phyloP scores from a whole-genome alignment of 92 coral and sea anemone genomes.

The Zoanthus sociatus region DNA sequence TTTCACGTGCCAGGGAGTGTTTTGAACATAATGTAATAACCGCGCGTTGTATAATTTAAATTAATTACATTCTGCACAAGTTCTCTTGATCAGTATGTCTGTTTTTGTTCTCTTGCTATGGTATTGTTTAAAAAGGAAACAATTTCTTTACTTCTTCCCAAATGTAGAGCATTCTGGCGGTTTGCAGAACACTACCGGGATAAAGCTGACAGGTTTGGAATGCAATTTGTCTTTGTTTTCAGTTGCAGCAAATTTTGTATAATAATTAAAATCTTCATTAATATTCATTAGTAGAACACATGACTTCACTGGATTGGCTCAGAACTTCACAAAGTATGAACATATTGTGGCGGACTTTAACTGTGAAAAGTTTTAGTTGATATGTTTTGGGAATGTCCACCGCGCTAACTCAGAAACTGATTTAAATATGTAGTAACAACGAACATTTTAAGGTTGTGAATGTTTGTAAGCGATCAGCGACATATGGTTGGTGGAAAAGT shows the following conservation, averaged over 20 bases:
- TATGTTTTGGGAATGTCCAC: neutral
- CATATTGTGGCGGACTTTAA: neutral
- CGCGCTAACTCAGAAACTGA: neutral
- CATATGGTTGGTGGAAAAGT: conserved; percentile 4
- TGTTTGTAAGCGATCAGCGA: neutral
- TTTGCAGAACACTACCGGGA: conserved; percentile 87
- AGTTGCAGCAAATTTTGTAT: conserved; percentile 39
- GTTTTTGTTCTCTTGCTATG: conserved; percentile 3
- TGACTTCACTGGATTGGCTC: conserved; percentile 24
- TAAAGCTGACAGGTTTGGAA: conserved; percentile 91
- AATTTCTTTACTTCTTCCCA: neutral
- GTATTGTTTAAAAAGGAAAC: neutral
- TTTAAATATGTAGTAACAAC: too few species aligned
- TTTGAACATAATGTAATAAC: neutral
- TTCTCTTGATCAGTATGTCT: neutral
- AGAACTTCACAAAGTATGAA: conserved; percentile 11
- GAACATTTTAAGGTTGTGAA: neutral
- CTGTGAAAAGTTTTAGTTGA: neutral
- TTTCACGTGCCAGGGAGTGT: too few species aligned
- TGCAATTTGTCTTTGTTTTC: neutral
- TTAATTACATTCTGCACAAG: neutral
- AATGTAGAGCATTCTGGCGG: conserved; percentile 89
- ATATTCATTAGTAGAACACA: conserved; percentile 59
- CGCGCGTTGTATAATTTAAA: neutral
- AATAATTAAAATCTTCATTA: conserved; percentile 31